Evolutionary conservation across 2,888 invertebrate genomes (phyloP).

Genomic region (Crepidodera aurea): DNA sequence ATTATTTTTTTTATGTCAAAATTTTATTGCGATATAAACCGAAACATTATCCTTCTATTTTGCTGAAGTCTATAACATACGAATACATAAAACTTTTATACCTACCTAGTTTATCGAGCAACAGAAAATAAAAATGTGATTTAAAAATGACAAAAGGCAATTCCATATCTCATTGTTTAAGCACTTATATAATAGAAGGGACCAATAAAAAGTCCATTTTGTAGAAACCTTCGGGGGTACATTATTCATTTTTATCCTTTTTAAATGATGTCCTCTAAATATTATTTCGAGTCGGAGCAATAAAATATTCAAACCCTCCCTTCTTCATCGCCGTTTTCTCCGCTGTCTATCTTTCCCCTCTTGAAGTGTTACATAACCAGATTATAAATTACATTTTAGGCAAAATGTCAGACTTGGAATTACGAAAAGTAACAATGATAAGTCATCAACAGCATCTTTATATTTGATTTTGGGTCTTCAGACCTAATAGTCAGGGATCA

Average conservation of each 20-base stretch:
- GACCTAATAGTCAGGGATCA: slow-evolving; percentile 3
- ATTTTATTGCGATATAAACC: not conserved
- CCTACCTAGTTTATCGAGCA: not conserved
- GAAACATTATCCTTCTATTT: not conserved
- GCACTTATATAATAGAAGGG: slow-evolving; percentile 16
- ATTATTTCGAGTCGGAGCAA: slow-evolving; percentile 32
- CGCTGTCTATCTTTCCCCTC: slow-evolving; percentile 25
- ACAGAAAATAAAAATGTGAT: slow-evolving; percentile 12
- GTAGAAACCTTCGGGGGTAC: slow-evolving; percentile 10
- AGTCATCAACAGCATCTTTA: slow-evolving; percentile 38
- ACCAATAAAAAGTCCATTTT: slow-evolving; percentile 14
- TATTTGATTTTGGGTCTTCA: slow-evolving; percentile 26
- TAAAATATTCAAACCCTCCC: slow-evolving; percentile 37
- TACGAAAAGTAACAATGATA: slow-evolving; percentile 32
- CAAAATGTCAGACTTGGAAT: slow-evolving; percentile 27
- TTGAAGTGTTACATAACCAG: slow-evolving; percentile 29
- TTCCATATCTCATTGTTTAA: slow-evolving; percentile 16
- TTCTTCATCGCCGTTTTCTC: slow-evolving; percentile 9
- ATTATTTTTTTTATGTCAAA: too few relatives aligned
- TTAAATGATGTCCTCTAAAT: slow-evolving; percentile 26
- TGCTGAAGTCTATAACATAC: not conserved
- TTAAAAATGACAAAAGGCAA: slow-evolving; percentile 13
- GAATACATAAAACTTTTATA: slow-evolving; percentile 1
- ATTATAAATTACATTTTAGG: slow-evolving; percentile 33
- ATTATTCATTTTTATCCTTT: slow-evolving; percentile 26